A percentile compares a stretch with the other conserved stretches of the same genome.
These are phyloP conservation scores for Callorhinus ursinus DNA, from an alignment of 2,113 vertebrate genomes.

Conservation along the genomic window DNA sequence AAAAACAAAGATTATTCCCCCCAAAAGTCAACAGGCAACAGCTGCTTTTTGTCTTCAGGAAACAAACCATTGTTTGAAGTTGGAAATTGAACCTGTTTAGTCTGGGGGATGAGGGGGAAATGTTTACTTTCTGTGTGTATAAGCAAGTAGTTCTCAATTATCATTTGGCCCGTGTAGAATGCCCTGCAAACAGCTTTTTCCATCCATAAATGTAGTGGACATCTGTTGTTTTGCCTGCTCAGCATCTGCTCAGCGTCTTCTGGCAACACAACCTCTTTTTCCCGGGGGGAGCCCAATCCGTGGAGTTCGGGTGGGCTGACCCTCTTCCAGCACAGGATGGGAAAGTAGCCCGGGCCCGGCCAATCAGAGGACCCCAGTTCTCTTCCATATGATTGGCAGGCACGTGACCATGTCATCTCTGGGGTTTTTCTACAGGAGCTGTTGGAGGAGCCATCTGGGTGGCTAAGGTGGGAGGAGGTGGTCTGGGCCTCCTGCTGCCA, in stretches of 20 bases:
- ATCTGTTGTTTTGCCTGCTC: conserved; percentile 77
- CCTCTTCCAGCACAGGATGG: background rate
- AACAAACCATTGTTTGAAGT: conserved; percentile 26
- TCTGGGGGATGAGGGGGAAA: background rate
- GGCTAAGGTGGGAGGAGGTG: background rate
- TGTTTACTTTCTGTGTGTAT: conserved; percentile 21
- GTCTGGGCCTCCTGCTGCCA: background rate
- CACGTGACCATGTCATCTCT: background rate
- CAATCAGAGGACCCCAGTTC: background rate
- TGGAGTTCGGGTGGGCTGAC: background rate
- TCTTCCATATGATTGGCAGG: background rate
- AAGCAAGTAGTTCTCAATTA: background rate
- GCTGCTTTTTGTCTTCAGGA: conserved; percentile 27
- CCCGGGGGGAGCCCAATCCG: background rate
- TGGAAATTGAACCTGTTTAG: background rate
- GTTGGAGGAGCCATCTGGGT: background rate
- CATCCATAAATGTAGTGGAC: conserved; percentile 47
- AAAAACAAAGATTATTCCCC: background rate
- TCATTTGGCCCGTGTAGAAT: background rate
- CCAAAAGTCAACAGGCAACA: background rate
- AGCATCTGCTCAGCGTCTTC: conserved; percentile 70
- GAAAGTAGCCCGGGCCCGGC: background rate
- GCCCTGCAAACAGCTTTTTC: conserved; percentile 39
- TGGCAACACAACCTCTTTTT: conserved; percentile 43
- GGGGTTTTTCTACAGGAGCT: background rate